Conservation (phyloP, 1,140 invertebrate species). For the Drosophila albomicans region DNA sequence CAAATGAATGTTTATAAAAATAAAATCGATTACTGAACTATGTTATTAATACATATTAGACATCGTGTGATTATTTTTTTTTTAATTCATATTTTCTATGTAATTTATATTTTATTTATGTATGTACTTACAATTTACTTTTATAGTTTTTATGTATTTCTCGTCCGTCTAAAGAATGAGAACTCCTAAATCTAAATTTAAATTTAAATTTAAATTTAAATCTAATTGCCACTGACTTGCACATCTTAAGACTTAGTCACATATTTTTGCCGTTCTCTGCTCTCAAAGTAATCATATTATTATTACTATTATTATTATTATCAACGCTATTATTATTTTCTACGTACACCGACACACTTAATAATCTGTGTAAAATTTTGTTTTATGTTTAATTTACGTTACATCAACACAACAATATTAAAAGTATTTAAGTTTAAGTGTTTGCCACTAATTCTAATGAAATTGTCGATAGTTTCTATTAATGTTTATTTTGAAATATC, state of each 20-base stretch:
- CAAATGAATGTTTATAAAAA: constrained; percentile 34
- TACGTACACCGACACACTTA: constrained; percentile 25
- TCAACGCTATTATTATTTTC: constrained; percentile 29
- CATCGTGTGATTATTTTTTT: constrained; percentile 43
- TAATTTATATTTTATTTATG: constrained; percentile 48
- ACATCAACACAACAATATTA: constrained; percentile 34
- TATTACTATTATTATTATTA: constrained; percentile 31
- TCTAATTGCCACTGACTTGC: constrained; percentile 49
- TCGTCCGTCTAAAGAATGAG: constrained; percentile 6
- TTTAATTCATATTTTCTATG: constrained; percentile 47
- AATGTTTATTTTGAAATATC: constrained; percentile 69
- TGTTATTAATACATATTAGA: constrained; percentile 54
- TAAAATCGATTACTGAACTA: constrained; percentile 49
- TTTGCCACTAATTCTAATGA: constrained; percentile 80
- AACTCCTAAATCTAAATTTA: constrained; percentile 4
- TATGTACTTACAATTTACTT: constrained; percentile 32
- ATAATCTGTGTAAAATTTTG: constrained; percentile 75
- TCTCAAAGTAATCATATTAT: constrained; percentile 33
- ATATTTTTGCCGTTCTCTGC: constrained; percentile 16
- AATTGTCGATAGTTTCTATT: constrained; percentile 76
- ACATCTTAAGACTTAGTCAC: constrained; percentile 34
- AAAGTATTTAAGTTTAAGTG: constrained; percentile 66
- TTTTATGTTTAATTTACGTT: constrained; percentile 48
- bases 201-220: neutral
- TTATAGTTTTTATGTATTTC: constrained; percentile 34